Conservation (phyloP, 2,797 vertebrate genomes). For the Salarias fasciatus region DNA sequence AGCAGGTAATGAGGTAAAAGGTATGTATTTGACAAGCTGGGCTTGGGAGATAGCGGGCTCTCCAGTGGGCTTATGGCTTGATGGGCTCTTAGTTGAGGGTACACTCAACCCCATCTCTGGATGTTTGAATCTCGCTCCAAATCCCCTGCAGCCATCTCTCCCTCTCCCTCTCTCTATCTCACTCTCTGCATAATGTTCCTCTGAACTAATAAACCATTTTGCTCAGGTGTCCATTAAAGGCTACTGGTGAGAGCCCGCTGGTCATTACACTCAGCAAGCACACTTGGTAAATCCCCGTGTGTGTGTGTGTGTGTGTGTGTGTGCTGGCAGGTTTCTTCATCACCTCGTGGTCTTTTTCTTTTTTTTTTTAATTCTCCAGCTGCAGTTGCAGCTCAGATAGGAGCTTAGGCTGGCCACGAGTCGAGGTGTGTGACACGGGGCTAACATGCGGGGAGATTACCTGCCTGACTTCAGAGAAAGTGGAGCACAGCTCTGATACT, state of each 20-base stretch:
- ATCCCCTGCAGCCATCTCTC: conserved; percentile 46
- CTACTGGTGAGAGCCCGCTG: conserved; percentile 45
- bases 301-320: conserved; percentile 44
- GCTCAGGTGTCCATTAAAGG: conserved; percentile 70
- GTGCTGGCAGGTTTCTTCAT: conserved; percentile 57
- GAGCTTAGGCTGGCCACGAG: conserved; percentile 49
- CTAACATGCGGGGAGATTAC: conserved; percentile 60
- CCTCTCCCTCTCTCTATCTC: conserved; percentile 45
- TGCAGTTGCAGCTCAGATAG: conserved; percentile 61
- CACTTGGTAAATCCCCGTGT: conserved; percentile 60
- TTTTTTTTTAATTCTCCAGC: conserved; percentile 63
- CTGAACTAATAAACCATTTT: conserved; percentile 68
- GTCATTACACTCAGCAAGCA: conserved; percentile 59
- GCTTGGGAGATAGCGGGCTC: conserved; percentile 66
- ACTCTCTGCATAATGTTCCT: conserved; percentile 55
- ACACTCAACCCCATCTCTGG: conserved; percentile 42
- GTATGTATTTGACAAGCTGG: conserved; percentile 76
- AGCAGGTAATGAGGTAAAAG: conserved; percentile 79
- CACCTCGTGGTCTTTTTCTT: conserved; percentile 64
- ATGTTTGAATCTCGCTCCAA: conserved; percentile 58
- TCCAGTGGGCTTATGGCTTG: conserved; percentile 41
- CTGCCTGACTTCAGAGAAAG: conserved; percentile 45
- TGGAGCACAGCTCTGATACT: conserved; percentile 37
- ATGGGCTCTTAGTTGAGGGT: conserved; percentile 51
- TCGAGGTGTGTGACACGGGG: conserved; percentile 53